Evolutionary conservation across 2,888 invertebrate genomes (phyloP).

Genomic region (Phaonia tiefii): DNA sequence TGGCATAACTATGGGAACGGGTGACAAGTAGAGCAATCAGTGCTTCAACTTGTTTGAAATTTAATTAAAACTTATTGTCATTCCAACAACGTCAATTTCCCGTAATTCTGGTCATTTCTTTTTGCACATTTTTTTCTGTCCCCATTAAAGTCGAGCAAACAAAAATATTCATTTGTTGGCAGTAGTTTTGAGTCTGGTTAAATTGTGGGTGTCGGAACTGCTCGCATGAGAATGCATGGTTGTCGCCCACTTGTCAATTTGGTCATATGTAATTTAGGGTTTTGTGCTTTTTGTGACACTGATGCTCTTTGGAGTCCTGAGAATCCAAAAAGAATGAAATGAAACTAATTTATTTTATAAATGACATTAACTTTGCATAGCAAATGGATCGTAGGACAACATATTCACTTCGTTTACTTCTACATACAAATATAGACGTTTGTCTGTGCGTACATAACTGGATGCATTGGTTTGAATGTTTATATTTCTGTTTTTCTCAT

Average conservation of each 20-base stretch:
- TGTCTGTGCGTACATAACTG: too few species aligned
- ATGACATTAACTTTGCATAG: not conserved
- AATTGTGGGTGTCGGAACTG: too few species aligned
- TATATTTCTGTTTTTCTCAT: too few species aligned
- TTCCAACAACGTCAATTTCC: constrained; percentile 40
- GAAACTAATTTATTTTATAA: not conserved
- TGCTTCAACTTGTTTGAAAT: constrained; percentile 38
- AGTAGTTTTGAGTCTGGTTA: not conserved
- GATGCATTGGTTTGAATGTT: too few species aligned
- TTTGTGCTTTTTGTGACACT: not conserved
- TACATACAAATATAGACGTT: too few species aligned
- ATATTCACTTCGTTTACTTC: too few species aligned
- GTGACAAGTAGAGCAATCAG: not conserved
- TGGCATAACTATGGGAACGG: not conserved
- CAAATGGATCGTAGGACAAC: too few species aligned
- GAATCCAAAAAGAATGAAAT: not conserved
- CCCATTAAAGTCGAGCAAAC: constrained; percentile 17
- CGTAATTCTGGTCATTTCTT: not conserved
- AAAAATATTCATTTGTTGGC: not conserved
- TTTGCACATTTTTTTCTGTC: not conserved
- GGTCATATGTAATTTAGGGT: not conserved
- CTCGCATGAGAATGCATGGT: constrained; percentile 11
- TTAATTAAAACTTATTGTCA: constrained; percentile 57
- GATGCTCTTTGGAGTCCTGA: not conserved
- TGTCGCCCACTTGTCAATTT: not conserved